These are phyloP conservation scores for Caligus rogercresseyi DNA, from an alignment of 1,140 invertebrate species.

Conservation along the genomic window DNA sequence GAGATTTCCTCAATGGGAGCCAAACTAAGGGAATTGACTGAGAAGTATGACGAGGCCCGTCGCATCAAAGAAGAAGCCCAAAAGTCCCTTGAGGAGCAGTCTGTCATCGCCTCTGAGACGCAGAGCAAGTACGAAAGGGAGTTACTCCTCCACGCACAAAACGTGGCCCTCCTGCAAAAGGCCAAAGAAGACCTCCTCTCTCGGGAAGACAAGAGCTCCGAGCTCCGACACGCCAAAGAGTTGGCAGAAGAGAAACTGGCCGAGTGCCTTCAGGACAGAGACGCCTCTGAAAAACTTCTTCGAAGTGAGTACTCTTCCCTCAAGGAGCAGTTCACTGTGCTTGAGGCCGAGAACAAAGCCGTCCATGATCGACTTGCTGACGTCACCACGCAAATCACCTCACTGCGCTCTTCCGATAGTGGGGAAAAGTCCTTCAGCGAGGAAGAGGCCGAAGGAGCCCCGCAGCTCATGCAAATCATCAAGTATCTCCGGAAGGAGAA, in stretches of 20 bases:
- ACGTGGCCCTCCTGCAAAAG: slow-evolving; percentile 45
- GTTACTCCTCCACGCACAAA: slow-evolving; percentile 60
- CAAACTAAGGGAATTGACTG: slow-evolving; percentile 13
- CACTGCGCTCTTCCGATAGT: not conserved
- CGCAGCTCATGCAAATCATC: slow-evolving; percentile 68
- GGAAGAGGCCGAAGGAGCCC: slow-evolving; percentile 31
- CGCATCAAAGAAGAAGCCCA: slow-evolving; percentile 10
- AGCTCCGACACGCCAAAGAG: not conserved
- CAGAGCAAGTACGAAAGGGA: slow-evolving; percentile 72
- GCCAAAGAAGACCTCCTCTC: slow-evolving; percentile 43
- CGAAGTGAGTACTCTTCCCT: slow-evolving; percentile 9
- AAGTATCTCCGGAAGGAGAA: slow-evolving; percentile 76
- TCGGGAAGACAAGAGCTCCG: slow-evolving; percentile 22
- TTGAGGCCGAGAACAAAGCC: slow-evolving; percentile 13
- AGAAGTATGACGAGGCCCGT: not conserved
- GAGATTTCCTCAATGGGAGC: slow-evolving; percentile 12
- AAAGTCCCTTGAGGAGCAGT: not conserved
- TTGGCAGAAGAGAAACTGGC: slow-evolving; percentile 23
- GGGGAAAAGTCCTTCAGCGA: slow-evolving; percentile 25
- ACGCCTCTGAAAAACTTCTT: slow-evolving; percentile 26
- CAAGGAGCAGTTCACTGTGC: not conserved
- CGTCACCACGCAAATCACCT: slow-evolving; percentile 12
- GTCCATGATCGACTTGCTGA: slow-evolving; percentile 4
- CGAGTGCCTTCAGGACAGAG: slow-evolving; percentile 25
- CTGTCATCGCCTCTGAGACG: slow-evolving; percentile 26